phyloP scores from a whole-genome alignment of 2,797 vertebrate genomes.

The Gymnoscopelus braueri region DNA sequence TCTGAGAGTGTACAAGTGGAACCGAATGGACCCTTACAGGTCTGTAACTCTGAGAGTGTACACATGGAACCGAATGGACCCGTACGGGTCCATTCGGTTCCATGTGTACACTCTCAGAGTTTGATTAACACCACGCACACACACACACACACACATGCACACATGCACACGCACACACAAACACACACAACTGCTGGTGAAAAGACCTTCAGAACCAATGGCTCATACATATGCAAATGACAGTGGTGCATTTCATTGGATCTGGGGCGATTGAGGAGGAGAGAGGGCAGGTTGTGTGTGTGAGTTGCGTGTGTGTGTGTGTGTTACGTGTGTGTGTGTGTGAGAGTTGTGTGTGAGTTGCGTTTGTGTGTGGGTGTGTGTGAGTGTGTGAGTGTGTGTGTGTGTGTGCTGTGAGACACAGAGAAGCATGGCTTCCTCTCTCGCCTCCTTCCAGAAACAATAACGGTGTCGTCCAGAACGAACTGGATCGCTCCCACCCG shows the following conservation, averaged over 20 bases:
- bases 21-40: no score
- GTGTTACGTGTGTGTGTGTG: no score
- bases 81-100: no score
- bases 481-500: slow-evolving; percentile 41
- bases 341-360: no score
- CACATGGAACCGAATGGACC: no score
- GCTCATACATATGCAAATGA: slow-evolving; percentile 41
- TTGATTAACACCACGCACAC: background rate
- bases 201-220: slow-evolving; percentile 8
- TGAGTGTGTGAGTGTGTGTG: no score
- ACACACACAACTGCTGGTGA: background rate
- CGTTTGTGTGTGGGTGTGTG: no score
- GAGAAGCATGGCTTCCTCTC: background rate
- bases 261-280: background rate
- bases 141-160: background rate
- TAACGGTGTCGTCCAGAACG: slow-evolving; percentile 34
- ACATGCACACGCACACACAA: background rate
- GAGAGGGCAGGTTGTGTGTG: slow-evolving; percentile 2
- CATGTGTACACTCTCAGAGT: no score
- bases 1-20: no score
- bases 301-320: no score
- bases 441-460: slow-evolving; percentile 28
- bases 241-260: slow-evolving; percentile 21
- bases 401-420: no score
- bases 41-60: no score